Percentiles rank a stretch among this genome's conserved stretches.
Evolutionary conservation across 1,140 invertebrate genomes (phyloP).

Genomic region (Eciton burchellii): DNA sequence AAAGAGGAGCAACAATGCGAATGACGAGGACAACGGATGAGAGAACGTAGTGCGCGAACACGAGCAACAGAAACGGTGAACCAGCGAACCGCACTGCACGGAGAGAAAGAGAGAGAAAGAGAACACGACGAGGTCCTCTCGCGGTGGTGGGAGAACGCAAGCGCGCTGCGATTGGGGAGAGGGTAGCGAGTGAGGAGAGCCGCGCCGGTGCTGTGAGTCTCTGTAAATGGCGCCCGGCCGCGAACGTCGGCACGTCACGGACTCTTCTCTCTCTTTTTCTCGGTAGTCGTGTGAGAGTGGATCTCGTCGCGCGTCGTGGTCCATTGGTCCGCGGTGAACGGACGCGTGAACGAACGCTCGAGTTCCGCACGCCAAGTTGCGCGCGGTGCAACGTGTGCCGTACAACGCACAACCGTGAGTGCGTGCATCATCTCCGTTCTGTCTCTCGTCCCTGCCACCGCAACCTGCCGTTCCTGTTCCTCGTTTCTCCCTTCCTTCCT

Average conservation of each 20-base stretch:
- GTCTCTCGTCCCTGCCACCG: not conserved
- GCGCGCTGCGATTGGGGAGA: not conserved
- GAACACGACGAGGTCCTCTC: not conserved
- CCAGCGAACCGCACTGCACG: not conserved
- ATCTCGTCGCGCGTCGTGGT: constrained; percentile 21
- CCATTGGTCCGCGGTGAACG: not conserved
- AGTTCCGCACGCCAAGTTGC: not conserved
- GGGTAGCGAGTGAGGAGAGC: constrained; percentile 9
- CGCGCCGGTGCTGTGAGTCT: constrained; percentile 67
- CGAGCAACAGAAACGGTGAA: constrained; percentile 3
- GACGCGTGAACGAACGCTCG: not conserved
- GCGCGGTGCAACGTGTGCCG: not conserved
- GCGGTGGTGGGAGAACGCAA: not conserved
- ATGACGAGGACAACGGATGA: not conserved
- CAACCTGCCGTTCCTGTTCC: not conserved
- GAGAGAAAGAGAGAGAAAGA: constrained; percentile 11
- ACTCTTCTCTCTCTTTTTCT: constrained; percentile 60
- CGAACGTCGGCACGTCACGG: constrained; percentile 71
- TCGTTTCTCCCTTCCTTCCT: not conserved
- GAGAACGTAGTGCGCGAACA: not conserved
- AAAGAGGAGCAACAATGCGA: not conserved
- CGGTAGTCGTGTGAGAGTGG: constrained; percentile 31
- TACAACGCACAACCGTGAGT: constrained; percentile 18
- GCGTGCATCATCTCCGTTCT: constrained; percentile 6
- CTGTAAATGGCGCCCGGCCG: constrained; percentile 78